phyloP scores from a whole-genome alignment of 2,797 vertebrate genomes.

The Macroramphosus scolopax region DNA sequence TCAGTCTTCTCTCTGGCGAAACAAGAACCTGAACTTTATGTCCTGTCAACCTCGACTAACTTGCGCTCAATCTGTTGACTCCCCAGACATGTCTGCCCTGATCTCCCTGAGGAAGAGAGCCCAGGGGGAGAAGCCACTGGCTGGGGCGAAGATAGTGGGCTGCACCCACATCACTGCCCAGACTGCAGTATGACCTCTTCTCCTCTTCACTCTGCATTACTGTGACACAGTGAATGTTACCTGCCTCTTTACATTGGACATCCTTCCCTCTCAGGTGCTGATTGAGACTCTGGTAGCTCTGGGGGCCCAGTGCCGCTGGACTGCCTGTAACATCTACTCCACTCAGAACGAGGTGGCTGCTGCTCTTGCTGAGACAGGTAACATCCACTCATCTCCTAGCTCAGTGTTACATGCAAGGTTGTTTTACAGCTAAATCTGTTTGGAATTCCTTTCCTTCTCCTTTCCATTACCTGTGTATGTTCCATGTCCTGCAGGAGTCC shows the following conservation, averaged over 20 bases:
- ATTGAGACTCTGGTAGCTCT: slow-evolving; percentile 96
- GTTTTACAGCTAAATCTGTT: background rate
- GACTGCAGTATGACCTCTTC: slow-evolving; percentile 85
- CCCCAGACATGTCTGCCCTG: slow-evolving; percentile 96
- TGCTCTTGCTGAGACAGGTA: slow-evolving; percentile 91
- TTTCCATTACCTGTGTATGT: slow-evolving; percentile 25
- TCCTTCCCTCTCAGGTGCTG: slow-evolving; percentile 80
- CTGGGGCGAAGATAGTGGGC: slow-evolving; percentile 96
- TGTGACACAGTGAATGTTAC: slow-evolving; percentile 1
- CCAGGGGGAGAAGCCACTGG: slow-evolving; percentile 96
- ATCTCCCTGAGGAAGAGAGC: slow-evolving; percentile 98
- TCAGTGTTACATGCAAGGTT: background rate
- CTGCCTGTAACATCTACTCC: slow-evolving; percentile 98
- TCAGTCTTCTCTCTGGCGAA: slow-evolving; percentile 9
- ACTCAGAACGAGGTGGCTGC: slow-evolving; percentile 98
- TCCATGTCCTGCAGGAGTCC: slow-evolving; percentile 80
- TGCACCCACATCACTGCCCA: slow-evolving; percentile 99
- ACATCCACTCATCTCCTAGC: slow-evolving; percentile 25
- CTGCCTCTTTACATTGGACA: background rate
- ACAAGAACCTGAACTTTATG: slow-evolving; percentile 8
- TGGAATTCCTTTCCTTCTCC: background rate
- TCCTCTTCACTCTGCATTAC: background rate
- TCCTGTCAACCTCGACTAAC: too few species aligned
- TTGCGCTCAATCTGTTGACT: slow-evolving; percentile 24
- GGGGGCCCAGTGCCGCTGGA: slow-evolving; percentile 98